Evolutionary conservation across 2,113 vertebrate genomes (phyloP), one percentile per base, ranked within the genome.

Genomic region (Acanthochromis polyacanthus): DNA sequence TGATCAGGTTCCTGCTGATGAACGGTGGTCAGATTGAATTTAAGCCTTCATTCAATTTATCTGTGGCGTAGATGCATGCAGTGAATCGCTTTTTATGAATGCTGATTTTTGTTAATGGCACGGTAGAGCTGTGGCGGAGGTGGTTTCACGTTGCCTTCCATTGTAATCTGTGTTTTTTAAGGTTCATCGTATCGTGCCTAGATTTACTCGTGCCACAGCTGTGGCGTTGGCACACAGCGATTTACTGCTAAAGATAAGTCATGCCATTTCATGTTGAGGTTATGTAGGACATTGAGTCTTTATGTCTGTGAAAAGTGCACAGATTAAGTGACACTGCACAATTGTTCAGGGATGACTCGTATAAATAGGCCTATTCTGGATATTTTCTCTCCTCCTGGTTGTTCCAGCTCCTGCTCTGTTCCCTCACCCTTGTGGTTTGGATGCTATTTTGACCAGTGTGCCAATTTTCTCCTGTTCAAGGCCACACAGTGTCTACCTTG

Each of bases 401-500:
- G 71, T 76, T 87, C 45, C 51, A 81, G 72, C 88, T 82, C 68
- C 62, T 45, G 76, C 78, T 90, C 85, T 75, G 65, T 83, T 85
- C 64, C 78, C 70, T 91, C 84, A 91, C 92, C 90, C 93, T 84
- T 67, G 91, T 91, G 90, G 87, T 90, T 94, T 94, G 72, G 81
- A 89, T 77, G 88, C 93, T 94, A 92, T 94, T 94, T 93, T 91
- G 88, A 93, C 92, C 84, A 83, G 78, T 91, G 92, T 90, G 84
- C 91, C 88, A 91, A 75, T 91, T 94, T 89, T 78, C 71, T 87
- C 1, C 85, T 81, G 78, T 85, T 91, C 78, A 86, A 87, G 83
- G 83, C 88, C 87, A 75, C 20, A 50, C 50, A 36, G 58, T 76
- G 64, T 65, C 57, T 71, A 70, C 55, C 59, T 78, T 38, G 25